Percentiles rank a stretch among this genome's conserved stretches.
phyloP scores from a whole-genome alignment of 2,113 vertebrate genomes.

The Nipponia nippon region DNA sequence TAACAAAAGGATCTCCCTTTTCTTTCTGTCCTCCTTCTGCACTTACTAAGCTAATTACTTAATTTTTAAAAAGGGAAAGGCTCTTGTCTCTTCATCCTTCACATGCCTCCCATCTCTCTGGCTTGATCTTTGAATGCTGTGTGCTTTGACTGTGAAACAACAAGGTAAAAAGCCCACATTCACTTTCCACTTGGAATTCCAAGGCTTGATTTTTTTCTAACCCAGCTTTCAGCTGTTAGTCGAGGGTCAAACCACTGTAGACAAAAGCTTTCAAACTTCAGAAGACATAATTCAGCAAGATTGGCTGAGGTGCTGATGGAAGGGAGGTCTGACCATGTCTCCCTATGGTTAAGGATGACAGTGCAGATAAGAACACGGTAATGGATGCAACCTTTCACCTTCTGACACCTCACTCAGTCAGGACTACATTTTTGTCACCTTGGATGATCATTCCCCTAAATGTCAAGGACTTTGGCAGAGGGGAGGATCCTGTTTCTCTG shows the following conservation, averaged over 20 bases:
- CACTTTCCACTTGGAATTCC: background rate
- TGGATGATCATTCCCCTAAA: background rate
- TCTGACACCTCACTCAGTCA: background rate
- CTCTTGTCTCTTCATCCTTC: background rate
- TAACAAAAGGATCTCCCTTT: conserved; percentile 22
- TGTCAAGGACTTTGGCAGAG: background rate
- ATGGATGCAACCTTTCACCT: background rate
- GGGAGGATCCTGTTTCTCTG: background rate
- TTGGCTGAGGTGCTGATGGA: background rate
- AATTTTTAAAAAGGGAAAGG: background rate
- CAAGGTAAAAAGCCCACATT: background rate
- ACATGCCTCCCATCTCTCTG: background rate
- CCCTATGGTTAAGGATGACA: background rate
- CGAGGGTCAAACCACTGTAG: background rate
- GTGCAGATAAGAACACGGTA: background rate
- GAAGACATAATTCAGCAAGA: background rate
- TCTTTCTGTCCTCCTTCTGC: background rate
- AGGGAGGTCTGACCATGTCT: background rate
- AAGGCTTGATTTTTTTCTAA: conserved; percentile 5
- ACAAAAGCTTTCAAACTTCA: conserved; percentile 40
- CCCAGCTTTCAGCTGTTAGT: conserved; percentile 15
- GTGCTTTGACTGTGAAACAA: background rate
- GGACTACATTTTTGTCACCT: background rate
- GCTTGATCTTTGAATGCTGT: background rate
- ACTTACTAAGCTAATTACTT: conserved; percentile 37